A percentile compares a stretch with the other conserved stretches of the same genome.
These are phyloP conservation scores for Andrena camellia DNA, from an alignment of 2,888 invertebrate species.

Conservation along the genomic window DNA sequence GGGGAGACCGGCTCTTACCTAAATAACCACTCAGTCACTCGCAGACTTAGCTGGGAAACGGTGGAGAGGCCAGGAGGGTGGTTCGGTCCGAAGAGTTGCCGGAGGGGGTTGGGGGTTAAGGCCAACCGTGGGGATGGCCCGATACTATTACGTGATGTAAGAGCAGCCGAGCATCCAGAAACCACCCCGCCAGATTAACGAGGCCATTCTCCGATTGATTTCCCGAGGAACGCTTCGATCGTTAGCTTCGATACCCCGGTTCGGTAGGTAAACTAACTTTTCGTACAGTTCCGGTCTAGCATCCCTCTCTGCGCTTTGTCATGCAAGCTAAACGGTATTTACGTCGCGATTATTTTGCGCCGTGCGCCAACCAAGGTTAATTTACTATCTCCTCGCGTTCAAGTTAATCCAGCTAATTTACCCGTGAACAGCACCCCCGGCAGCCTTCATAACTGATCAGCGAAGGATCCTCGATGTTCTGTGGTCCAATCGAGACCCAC, in stretches of 20 bases:
- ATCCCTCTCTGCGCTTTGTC: not conserved
- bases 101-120: slow-evolving; percentile 54
- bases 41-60: slow-evolving; percentile 78
- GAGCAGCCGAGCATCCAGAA: slow-evolving; percentile 79
- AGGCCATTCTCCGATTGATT: slow-evolving; percentile 85
- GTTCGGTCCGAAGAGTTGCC: slow-evolving; percentile 53
- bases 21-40: slow-evolving; percentile 86
- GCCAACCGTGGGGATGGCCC: slow-evolving; percentile 73
- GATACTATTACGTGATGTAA: slow-evolving; percentile 83
- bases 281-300: slow-evolving; percentile 47
- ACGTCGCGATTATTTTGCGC: slow-evolving; percentile 2
- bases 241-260: slow-evolving; percentile 75
- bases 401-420: slow-evolving; percentile 12
- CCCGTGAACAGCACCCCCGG: no score
- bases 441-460: slow-evolving; percentile 3
- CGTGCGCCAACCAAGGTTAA: not conserved
- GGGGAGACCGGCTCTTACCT: slow-evolving; percentile 83
- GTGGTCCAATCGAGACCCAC: not conserved
- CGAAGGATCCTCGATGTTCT: not conserved
- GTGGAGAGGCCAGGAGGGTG: slow-evolving; percentile 52
- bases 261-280: slow-evolving; percentile 62
- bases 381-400: not conserved
- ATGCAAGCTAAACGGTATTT: not conserved
- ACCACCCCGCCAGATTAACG: slow-evolving; percentile 83
- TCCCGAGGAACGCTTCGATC: slow-evolving; percentile 79